Evolutionary conservation across 2,888 invertebrate species (phyloP), one percentile per base, ranked within the genome.

Genomic region (Villa cingulata): DNA sequence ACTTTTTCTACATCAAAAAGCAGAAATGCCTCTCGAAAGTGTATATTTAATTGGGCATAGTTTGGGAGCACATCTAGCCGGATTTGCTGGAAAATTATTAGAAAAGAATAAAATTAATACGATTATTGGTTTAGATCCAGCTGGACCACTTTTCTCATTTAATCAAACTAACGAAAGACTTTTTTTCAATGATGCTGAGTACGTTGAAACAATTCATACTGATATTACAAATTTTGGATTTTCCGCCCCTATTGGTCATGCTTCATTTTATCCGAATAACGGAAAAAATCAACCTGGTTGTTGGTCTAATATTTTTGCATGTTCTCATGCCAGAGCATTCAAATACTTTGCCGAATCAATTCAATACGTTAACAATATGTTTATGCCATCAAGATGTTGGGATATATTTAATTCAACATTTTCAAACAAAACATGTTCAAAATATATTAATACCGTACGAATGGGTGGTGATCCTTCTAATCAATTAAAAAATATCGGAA

Each of bases 181-280:
- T 41, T 81, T 81, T 53, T 65, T 66, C 29, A 73, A 70, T 4
- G 84, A 86, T 60, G 85, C 84, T 0, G 65, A 72, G 20, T 86
- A 83, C 58, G 86, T 81, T 32, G 85, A 86, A 59, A 74, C 84
- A 1, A 80, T 86, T 44, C 86, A 86, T 58, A 82, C 82, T 4
- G 59, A 61, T 53, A 66, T 59, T 1, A 78, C 79, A 55, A 77
- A 75, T 1, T 12, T 32, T 5, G 29, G 29, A 12, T 12, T 64
- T 55, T 52, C 19, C 56, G 60, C 57, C 49, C 58, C 70, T 0
- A 54, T 71, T 57, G 79, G 79, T 0, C 66, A 74, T 52, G 65
- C 70, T 0, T 79, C 79, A 59, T 77, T 75, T 57, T 80, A 73
- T 60, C 70, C 75, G 3, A 79, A 79, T 51, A 76, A 74, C 27